Conservation (phyloP, 2,888 invertebrate species). For the Lottia scabra region DNA sequence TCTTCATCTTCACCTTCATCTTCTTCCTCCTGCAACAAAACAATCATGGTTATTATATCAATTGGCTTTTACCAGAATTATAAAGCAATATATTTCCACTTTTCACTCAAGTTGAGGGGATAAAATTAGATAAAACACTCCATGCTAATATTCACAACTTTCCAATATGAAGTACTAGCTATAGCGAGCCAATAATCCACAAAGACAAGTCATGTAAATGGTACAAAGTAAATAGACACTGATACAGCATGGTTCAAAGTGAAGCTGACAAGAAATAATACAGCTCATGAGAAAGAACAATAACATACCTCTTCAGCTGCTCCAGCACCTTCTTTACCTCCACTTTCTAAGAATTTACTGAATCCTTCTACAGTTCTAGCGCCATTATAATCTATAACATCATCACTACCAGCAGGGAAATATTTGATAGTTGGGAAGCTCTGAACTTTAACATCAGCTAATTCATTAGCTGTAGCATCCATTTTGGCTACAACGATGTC, state of each 20-base stretch:
- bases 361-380: constrained; percentile 94
- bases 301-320: constrained; percentile 49
- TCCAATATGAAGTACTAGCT: no score
- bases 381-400: constrained; percentile 93
- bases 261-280: no score
- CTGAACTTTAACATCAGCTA: constrained; percentile 93
- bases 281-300: background rate
- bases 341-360: constrained; percentile 91
- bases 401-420: constrained; percentile 92
- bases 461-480: constrained; percentile 97
- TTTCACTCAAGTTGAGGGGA: no score
- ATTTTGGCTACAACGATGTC: constrained; percentile 96
- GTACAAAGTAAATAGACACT: no score
- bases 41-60: no score
- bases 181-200: no score
- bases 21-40: constrained; percentile 14
- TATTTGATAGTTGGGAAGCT: constrained; percentile 79
- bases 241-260: no score
- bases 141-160: no score
- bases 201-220: no score
- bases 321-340: constrained; percentile 80
- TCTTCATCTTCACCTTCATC: constrained; percentile 41
- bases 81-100: no score
- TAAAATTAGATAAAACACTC: no score
- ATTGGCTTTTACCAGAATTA: no score